Evolutionary conservation across 2,888 invertebrate genomes (phyloP), one percentile per base, ranked within the genome.

Genomic region (Chrysolina oricalcia): DNA sequence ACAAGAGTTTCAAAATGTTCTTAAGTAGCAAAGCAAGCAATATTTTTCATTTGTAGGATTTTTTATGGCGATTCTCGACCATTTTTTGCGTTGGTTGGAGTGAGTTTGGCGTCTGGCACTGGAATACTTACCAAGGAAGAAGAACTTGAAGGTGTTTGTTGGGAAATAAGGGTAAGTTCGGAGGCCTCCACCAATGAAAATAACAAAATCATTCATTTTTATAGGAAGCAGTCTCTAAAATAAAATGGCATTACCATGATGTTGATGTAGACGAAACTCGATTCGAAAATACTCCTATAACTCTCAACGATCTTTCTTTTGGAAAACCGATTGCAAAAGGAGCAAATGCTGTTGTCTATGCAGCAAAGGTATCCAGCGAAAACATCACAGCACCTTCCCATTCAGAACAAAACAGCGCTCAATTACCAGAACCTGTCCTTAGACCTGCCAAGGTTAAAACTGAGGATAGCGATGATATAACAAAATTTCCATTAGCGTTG

Each of bases 311-410:
- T 83, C 90, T 95, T 75, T 90, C 91, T 73, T 90, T 96, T 80
- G 95, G 94, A 0, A 91, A 92, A 48, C 90, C 92, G 1, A 93
- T 96, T 81, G 95, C 93, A 8, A 95, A 96, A 87, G 96, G 96
- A 17, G 94, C 95, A 85, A 94, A 94, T 80, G 96, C 95, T 35
- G 95, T 94, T 40, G 95, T 96, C 0, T 95, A 96, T 87, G 91
- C 93, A 4, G 94, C 94, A 1, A 90, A 90, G 73, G 89, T 91
- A 68, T 70, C 91, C 90, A 66, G 53, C 21, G 46, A 21, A 17
- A 64, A 72, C 48, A 10, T 79, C 82, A 82, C 10, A 35, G 63
- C 43, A 35, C 10, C 23, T 21, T 13, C 59, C 19, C 21, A 66
- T 17, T 73, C 78, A 74, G 78, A 77, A 72, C 65, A 77, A 73